These are phyloP conservation scores for Antitype chi DNA, from an alignment of 2,888 invertebrate genomes.

Conservation along the genomic window DNA sequence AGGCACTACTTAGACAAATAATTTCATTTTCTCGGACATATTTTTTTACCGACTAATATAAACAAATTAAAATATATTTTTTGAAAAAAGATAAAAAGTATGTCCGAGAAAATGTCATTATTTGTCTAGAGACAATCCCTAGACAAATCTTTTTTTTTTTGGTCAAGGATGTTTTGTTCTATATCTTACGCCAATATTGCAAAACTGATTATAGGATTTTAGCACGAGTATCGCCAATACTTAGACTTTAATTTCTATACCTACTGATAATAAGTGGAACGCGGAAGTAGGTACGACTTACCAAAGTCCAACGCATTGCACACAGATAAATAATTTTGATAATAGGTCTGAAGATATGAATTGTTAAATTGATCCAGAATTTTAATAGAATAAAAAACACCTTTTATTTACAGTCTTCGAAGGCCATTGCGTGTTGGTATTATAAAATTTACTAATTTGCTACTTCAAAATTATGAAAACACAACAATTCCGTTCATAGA, in stretches of 20 bases:
- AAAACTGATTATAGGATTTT: neutral
- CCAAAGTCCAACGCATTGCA: slow-evolving; percentile 10
- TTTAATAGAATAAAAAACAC: neutral
- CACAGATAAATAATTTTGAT: neutral
- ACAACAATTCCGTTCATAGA: neutral
- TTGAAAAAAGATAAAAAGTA: no score
- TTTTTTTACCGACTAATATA: no score
- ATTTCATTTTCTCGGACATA: no score
- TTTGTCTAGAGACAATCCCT: no score
- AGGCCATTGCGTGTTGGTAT: neutral
- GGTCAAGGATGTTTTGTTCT: neutral
- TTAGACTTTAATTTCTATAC: neutral
- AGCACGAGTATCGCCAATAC: neutral
- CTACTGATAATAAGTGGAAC: slow-evolving; percentile 6
- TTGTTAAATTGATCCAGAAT: neutral
- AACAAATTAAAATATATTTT: no score
- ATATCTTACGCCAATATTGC: neutral
- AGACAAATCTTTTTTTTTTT: no score
- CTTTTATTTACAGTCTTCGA: neutral
- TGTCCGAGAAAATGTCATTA: no score
- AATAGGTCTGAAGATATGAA: no score
- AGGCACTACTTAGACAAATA: no score
- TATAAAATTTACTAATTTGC: neutral
- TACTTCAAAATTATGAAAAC: neutral
- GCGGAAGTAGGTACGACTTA: slow-evolving; percentile 16